These are phyloP conservation scores for Bagarius yarrelli DNA, from an alignment of 2,113 vertebrate genomes.

Conservation along the genomic window DNA sequence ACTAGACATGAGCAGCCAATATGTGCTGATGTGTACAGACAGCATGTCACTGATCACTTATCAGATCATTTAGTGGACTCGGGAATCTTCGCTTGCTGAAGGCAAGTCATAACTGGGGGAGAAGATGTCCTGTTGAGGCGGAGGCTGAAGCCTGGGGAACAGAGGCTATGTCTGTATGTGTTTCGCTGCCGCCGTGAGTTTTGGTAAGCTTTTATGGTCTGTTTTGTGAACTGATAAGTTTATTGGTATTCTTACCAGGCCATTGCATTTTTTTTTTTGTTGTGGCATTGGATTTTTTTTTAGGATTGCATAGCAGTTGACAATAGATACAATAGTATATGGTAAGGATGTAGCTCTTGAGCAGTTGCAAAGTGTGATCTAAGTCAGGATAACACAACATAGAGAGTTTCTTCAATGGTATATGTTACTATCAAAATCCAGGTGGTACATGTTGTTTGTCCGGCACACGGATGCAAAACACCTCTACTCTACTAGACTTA, in stretches of 20 bases:
- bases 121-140: too few relatives aligned
- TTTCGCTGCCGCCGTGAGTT: too few relatives aligned
- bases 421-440: neutral
- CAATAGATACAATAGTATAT: neutral
- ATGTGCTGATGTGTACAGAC: too few relatives aligned
- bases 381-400: neutral
- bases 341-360: neutral
- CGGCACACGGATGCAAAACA: too few relatives aligned
- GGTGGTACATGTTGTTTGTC: neutral
- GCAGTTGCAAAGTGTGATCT: neutral
- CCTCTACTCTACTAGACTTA: too few relatives aligned
- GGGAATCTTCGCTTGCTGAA: too few relatives aligned
- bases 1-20: too few relatives aligned
- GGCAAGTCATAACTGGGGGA: too few relatives aligned
- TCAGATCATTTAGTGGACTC: too few relatives aligned
- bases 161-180: too few relatives aligned
- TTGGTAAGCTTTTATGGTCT: neutral
- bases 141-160: too few relatives aligned
- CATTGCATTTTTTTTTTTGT: neutral
- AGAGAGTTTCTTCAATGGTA: neutral
- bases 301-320: neutral
- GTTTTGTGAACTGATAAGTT: neutral
- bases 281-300: neutral
- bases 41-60: too few relatives aligned
- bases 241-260: neutral